These are phyloP conservation scores for Brachionus asplanchnoidis DNA, from an alignment of 1,140 invertebrate genomes.

Conservation along the genomic window DNA sequence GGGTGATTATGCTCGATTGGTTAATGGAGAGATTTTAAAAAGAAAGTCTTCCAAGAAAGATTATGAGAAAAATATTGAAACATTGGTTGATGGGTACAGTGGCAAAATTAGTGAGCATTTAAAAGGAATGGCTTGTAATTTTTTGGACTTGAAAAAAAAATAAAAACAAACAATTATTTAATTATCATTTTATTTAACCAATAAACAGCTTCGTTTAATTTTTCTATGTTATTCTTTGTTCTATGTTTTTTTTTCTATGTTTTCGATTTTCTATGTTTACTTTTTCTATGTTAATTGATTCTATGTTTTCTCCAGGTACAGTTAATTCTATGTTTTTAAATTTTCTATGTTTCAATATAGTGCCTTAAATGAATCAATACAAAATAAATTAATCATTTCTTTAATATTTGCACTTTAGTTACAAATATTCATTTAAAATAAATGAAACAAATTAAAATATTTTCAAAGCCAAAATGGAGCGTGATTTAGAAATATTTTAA, in stretches of 20 bases:
- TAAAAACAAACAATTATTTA: not conserved
- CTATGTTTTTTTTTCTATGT: conserved; percentile 14
- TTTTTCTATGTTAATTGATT: not conserved
- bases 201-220: not conserved
- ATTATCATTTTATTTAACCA: not conserved
- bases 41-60: not conserved
- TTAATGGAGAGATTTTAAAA: not conserved
- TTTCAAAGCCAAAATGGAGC: no score
- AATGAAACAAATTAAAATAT: no score
- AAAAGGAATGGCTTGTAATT: not conserved
- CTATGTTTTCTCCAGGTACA: not conserved
- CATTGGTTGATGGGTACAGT: not conserved
- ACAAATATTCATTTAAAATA: no score
- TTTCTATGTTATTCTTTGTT: not conserved
- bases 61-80: not conserved
- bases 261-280: not conserved
- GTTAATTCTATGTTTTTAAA: conserved; percentile 4
- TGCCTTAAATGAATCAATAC: no score
- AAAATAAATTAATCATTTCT: no score
- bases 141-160: not conserved
- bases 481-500: no score
- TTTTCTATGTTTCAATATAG: no score
- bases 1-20: not conserved
- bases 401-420: no score
- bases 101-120: not conserved